phyloP scores from a whole-genome alignment of 2,113 vertebrate genomes.

The Pogona vitticeps region DNA sequence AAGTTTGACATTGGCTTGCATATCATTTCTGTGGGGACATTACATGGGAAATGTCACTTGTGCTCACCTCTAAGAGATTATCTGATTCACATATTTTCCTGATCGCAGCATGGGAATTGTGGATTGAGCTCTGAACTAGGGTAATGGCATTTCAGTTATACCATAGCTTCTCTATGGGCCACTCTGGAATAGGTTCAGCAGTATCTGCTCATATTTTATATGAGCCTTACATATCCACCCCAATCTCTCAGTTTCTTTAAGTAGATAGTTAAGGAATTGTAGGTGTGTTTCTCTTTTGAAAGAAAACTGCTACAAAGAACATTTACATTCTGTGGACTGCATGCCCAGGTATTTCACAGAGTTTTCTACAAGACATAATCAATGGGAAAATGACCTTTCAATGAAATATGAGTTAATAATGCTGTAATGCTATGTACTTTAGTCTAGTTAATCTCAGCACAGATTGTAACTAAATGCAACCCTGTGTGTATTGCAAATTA shows the following conservation, averaged over 20 bases:
- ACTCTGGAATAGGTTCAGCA: neutral
- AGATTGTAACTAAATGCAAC: constrained; percentile 59
- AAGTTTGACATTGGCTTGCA: neutral
- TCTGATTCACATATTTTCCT: neutral
- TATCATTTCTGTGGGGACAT: neutral
- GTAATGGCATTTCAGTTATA: neutral
- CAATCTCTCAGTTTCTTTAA: neutral
- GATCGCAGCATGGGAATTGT: neutral
- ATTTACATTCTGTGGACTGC: constrained; percentile 48
- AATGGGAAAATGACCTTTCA: constrained; percentile 65
- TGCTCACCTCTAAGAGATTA: neutral
- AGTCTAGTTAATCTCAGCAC: constrained; percentile 50
- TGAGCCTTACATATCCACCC: neutral
- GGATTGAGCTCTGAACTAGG: neutral
- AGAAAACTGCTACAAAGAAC: neutral
- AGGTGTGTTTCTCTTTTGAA: neutral
- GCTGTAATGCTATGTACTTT: constrained; percentile 47
- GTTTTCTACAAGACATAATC: constrained; percentile 49
- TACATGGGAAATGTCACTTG: neutral
- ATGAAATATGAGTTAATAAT: constrained; percentile 71
- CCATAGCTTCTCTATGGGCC: neutral
- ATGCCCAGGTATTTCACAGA: constrained; percentile 52
- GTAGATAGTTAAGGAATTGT: constrained; percentile 22
- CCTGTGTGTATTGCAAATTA: constrained; percentile 72
- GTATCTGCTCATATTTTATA: neutral